Conservation (phyloP, 2,888 invertebrate species). For the Metellina segmentata region DNA sequence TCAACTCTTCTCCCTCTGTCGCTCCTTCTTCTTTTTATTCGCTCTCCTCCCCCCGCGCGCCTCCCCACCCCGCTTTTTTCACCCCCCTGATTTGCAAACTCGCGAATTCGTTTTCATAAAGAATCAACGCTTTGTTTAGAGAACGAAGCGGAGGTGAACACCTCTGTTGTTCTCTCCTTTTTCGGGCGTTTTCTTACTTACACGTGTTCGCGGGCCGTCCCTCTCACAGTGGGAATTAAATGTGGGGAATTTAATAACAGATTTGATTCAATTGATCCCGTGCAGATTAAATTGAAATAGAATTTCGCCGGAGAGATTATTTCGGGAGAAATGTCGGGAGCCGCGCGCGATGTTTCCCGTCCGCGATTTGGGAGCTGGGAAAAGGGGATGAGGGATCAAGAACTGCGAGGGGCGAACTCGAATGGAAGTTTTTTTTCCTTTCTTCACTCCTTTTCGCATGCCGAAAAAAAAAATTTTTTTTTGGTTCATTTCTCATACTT, state of each 20-base stretch:
- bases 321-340: background rate
- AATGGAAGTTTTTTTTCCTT: background rate
- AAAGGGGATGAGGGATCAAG: conserved; percentile 17
- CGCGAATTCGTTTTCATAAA: conserved; percentile 75
- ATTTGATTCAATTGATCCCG: conserved; percentile 72
- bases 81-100: conserved; percentile 76
- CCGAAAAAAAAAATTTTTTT: background rate
- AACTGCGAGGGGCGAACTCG: conserved; percentile 4
- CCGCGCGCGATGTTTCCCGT: no score
- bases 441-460: background rate
- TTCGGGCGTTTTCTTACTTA: conserved; percentile 22
- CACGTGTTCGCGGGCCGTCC: conserved; percentile 30
- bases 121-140: conserved; percentile 75
- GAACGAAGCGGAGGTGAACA: conserved; percentile 48
- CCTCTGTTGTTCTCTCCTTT: background rate
- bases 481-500: no score
- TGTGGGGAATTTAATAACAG: conserved; percentile 73
- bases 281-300: conserved; percentile 66
- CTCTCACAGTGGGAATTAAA: conserved; percentile 68
- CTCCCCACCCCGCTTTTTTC: conserved; percentile 29
- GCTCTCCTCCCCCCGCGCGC: background rate
- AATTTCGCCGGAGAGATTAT: conserved; percentile 31
- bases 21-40: conserved; percentile 16
- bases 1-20: conserved; percentile 57
- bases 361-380: background rate